Conservation (phyloP, 2,113 vertebrate genomes). For the Lepisosteus osseus region DNA sequence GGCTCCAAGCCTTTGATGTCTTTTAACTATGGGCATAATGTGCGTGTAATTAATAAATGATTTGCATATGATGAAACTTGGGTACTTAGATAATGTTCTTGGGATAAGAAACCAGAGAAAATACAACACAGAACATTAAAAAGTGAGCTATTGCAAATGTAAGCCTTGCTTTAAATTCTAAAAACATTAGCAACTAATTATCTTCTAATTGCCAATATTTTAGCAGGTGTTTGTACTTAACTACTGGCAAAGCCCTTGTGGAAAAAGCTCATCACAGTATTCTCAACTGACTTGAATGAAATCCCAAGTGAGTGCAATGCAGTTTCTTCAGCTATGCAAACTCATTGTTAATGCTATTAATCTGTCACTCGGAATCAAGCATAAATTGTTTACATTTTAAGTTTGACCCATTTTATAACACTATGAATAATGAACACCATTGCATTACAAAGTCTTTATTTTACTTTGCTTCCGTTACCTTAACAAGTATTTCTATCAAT, state of each 20-base stretch:
- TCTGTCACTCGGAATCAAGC: slow-evolving; percentile 24
- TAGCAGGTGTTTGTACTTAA: slow-evolving; percentile 87
- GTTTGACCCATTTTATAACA: slow-evolving; percentile 15
- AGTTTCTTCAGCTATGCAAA: slow-evolving; percentile 19
- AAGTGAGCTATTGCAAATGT: slow-evolving; percentile 86
- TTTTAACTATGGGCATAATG: slow-evolving; percentile 73
- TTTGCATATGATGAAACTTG: slow-evolving; percentile 77
- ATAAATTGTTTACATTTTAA: slow-evolving; percentile 26
- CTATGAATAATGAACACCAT: slow-evolving; percentile 15
- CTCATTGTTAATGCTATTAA: slow-evolving; percentile 28
- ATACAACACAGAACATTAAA: slow-evolving; percentile 69
- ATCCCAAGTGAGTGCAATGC: slow-evolving; percentile 49
- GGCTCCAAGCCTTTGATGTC: slow-evolving; percentile 61
- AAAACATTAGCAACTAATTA: slow-evolving; percentile 89
- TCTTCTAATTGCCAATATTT: slow-evolving; percentile 86
- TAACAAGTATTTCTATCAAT: too few species aligned
- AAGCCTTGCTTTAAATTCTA: slow-evolving; percentile 85
- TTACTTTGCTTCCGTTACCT: neutral
- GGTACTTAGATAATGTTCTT: slow-evolving; percentile 82
- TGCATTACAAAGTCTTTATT: neutral
- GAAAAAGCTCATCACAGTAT: slow-evolving; percentile 68
- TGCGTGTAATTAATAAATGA: slow-evolving; percentile 86
- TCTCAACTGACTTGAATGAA: slow-evolving; percentile 70
- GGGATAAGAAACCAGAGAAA: slow-evolving; percentile 80
- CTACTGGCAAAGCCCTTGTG: slow-evolving; percentile 76